These are phyloP conservation scores for Alviniconcha marisindica DNA, from an alignment of 1,140 invertebrate species.

Conservation along the genomic window DNA sequence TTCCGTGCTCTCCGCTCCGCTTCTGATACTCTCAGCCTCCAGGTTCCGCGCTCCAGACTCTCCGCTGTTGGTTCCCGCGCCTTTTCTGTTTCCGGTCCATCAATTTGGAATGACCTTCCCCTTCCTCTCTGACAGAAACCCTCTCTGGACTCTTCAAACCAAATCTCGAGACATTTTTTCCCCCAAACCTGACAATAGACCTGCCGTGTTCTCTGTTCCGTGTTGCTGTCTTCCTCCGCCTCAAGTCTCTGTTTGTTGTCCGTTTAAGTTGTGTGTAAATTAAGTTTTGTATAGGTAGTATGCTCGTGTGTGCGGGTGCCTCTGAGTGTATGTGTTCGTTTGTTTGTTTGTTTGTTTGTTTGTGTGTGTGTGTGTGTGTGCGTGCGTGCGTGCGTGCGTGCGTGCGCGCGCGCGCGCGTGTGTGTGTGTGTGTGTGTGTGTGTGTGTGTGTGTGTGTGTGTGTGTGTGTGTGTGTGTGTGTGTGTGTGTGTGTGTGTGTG, in stretches of 20 bases:
- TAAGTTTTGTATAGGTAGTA: neutral
- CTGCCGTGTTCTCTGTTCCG: no score
- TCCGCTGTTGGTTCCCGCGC: no score
- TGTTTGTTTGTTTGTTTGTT: neutral
- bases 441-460: slow-evolving; percentile 16
- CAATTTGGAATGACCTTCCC: no score
- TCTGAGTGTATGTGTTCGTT: neutral
- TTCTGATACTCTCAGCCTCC: no score
- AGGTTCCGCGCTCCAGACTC: no score
- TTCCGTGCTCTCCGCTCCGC: no score
- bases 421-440: neutral
- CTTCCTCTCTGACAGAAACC: no score
- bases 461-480: slow-evolving; percentile 10
- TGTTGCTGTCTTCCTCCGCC: no score
- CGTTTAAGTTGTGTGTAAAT: neutral
- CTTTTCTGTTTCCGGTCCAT: no score
- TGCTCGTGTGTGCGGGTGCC: neutral
- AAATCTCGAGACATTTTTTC: no score
- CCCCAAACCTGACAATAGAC: no score
- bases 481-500: slow-evolving; percentile 25
- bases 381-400: slow-evolving; percentile 5
- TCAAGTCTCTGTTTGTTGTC: no score
- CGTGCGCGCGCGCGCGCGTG: neutral
- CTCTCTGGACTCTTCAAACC: neutral
- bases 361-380: neutral